Base-by-base conservation (phyloP, 2,888 invertebrate species). In the Luperina testacea region DNA sequence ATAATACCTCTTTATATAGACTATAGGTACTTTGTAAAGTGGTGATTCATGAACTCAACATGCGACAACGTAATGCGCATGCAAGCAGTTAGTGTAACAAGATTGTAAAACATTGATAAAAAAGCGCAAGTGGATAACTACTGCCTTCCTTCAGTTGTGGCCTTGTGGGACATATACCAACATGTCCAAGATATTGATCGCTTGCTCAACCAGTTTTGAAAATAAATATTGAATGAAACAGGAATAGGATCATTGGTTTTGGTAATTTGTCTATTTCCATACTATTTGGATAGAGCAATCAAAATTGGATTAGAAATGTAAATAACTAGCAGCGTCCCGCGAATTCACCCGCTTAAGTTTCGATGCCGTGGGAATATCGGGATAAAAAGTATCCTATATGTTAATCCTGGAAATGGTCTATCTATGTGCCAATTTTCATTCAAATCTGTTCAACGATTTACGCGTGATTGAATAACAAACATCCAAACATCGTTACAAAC, bases 41-140 rank as follows among this genome's bases (percentile, higher is more conserved):
- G 68, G 11, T 45, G 73, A 32, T 32, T 72, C 45, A 45, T 67
- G 38, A 67, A 67, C 17, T n/a, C 20, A 38, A 64, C 27, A 72
- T 45, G 72, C 27, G 42, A 45, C n/a, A 72, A 5, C 45, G 45
- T 45, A 64, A 24, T 45, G 15, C 27, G 24, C 24, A 24, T 2
- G n/a, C 42, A n/a, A 57, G n/a, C 59, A 72, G n/a, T 42, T 27
- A 72, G 20, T 42, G 27, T 45, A 72, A 51, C 32, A 70, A 67
- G 42, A 42, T 67, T 67, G 17, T 68, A n/a, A 45, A 67, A 45
- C n/a, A n/a, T n/a, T 42, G n/a, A 67, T 42, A 42, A 42, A 42
- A 67, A 42, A 9, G 15, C 0, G 48, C 48, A 48, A 48, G 8
- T 8, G 15, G 24, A 42, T 51, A 32, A 32, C 51, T 69, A 48